Evolutionary conservation across 2,113 vertebrate species (phyloP).

Genomic region (Puntigrus tetrazona): DNA sequence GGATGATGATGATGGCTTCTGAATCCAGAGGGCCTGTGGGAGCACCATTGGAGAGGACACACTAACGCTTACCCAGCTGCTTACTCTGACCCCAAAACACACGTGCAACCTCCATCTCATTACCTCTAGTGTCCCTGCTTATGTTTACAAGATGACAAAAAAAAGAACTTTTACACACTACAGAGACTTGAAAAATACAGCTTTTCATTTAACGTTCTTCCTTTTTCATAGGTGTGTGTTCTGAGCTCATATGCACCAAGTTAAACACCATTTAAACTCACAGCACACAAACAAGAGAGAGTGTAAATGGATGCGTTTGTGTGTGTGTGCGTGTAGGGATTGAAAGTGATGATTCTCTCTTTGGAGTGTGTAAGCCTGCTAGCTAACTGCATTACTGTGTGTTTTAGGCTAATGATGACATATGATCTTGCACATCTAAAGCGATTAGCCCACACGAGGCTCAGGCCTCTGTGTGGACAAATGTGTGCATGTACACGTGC

Average conservation of each 20-base stretch:
- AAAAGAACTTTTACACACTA: background rate
- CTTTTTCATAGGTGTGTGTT: background rate
- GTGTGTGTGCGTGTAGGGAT: background rate
- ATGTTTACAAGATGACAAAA: background rate
- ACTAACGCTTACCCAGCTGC: background rate
- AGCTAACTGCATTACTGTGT: conserved; percentile 29
- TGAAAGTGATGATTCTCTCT: conserved; percentile 9
- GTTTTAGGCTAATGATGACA: conserved; percentile 37
- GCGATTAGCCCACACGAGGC: background rate
- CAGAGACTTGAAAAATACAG: background rate
- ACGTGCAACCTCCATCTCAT: background rate
- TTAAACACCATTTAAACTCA: background rate
- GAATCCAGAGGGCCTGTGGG: conserved; percentile 23
- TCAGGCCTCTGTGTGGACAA: conserved; percentile 5
- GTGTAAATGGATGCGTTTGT: background rate
- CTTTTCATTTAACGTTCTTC: background rate
- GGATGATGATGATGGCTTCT: conserved; percentile 87
- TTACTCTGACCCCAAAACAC: background rate
- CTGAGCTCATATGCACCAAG: background rate
- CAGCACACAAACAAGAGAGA: background rate
- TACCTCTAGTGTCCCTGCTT: background rate
- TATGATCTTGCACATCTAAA: conserved; percentile 35
- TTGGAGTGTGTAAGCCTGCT: conserved; percentile 32
- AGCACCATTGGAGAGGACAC: background rate
- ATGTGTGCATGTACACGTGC: conserved; percentile 24